Evolutionary conservation across 2,888 invertebrate genomes (phyloP).

Genomic region (Oscheius sp.): DNA sequence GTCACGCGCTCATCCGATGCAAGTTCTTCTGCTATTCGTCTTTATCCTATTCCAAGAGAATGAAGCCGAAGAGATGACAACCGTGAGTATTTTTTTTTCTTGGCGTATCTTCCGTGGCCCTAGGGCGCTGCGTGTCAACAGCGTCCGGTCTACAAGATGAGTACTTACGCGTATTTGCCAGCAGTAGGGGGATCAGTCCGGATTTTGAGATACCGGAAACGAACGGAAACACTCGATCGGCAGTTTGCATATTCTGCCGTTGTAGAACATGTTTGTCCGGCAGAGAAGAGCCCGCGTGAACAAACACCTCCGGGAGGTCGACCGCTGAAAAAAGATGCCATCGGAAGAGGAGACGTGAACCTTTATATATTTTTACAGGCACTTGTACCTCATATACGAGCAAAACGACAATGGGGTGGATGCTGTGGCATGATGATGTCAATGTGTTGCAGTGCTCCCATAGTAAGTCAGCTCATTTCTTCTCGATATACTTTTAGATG

Average conservation of each 20-base stretch:
- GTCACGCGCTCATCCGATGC: constrained; percentile 11
- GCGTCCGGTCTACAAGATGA: constrained; percentile 4
- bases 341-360: not conserved
- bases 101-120: too few relatives aligned
- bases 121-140: constrained; percentile 21
- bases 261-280: constrained; percentile 19
- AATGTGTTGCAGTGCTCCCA: constrained; percentile 47
- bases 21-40: not conserved
- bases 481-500: constrained; percentile 9
- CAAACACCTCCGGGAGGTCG: constrained; percentile 11
- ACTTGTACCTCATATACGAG: constrained; percentile 35
- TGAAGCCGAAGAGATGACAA: constrained; percentile 9
- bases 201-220: not conserved
- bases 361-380: not conserved
- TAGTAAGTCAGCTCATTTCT: not conserved
- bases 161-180: constrained; percentile 12
- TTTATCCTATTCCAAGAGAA: not conserved
- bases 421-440: constrained; percentile 48
- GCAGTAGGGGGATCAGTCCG: not conserved
- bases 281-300: not conserved
- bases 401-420: constrained; percentile 47
- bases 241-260: constrained; percentile 11
- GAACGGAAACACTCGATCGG: constrained; percentile 19
- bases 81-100: constrained; percentile 1
- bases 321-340: not conserved